Evolutionary conservation across 1,140 invertebrate species (phyloP).

Genomic region (Euura lappo): DNA sequence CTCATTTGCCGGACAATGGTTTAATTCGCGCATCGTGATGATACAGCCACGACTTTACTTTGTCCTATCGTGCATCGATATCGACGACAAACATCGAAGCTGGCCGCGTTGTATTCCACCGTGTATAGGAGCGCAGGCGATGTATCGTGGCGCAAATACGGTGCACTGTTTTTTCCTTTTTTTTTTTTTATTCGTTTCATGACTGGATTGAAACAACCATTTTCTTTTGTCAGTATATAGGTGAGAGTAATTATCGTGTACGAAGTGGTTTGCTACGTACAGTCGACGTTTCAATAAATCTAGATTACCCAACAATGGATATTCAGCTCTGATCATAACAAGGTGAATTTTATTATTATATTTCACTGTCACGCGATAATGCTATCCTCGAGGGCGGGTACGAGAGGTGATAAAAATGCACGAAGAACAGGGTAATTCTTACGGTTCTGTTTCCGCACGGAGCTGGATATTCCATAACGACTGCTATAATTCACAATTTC

Average conservation of each 20-base stretch:
- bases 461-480: neutral
- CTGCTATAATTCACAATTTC: neutral
- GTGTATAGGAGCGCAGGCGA: neutral
- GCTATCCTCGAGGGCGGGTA: neutral
- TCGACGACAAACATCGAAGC: constrained; percentile 35
- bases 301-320: neutral
- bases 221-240: neutral
- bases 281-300: neutral
- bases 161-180: no score
- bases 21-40: constrained; percentile 46
- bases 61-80: constrained; percentile 22
- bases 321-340: neutral
- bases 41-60: constrained; percentile 26
- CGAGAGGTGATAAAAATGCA: neutral
- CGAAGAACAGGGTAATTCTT: neutral
- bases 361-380: neutral
- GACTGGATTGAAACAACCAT: neutral
- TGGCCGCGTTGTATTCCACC: constrained; percentile 25
- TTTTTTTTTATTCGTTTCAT: no score
- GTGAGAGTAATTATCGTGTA: no score
- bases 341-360: constrained; percentile 2
- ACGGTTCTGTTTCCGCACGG: neutral
- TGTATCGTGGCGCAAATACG: neutral
- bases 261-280: no score
- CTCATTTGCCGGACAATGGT: constrained; percentile 55